Evolutionary conservation across 1,140 invertebrate species (phyloP).

Genomic region (Pseudomyrmex cubaensis): DNA sequence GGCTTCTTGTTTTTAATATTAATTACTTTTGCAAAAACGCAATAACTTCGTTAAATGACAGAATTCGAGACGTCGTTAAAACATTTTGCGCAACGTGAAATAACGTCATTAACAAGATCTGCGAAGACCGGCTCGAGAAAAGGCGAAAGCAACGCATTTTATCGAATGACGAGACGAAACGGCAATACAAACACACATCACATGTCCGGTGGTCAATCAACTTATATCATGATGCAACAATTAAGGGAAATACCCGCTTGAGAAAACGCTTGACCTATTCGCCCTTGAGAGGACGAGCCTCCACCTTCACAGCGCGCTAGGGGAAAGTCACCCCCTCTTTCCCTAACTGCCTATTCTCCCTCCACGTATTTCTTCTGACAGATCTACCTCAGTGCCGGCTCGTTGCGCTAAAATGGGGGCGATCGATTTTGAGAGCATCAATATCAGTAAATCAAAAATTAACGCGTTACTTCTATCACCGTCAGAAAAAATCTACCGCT

Average conservation of each 20-base stretch:
- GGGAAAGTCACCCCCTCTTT: slow-evolving; percentile 58
- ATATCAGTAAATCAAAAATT: neutral
- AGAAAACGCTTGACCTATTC: slow-evolving; percentile 76
- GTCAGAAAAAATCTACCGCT: too few relatives aligned
- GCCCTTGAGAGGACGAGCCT: slow-evolving; percentile 81
- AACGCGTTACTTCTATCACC: neutral
- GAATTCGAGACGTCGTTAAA: neutral
- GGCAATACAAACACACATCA: neutral
- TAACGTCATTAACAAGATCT: neutral
- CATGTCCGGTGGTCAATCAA: neutral
- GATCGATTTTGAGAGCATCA: neutral
- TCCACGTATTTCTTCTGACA: slow-evolving; percentile 8
- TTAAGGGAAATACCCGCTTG: slow-evolving; percentile 41
- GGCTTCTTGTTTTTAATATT: neutral
- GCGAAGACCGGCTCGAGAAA: neutral
- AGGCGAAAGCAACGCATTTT: neutral
- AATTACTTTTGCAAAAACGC: neutral
- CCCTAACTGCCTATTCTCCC: neutral
- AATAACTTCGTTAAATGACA: neutral
- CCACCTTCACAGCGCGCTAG: slow-evolving; percentile 51
- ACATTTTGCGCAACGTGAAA: neutral
- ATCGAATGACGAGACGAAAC: neutral
- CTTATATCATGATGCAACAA: slow-evolving; percentile 52
- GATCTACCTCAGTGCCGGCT: slow-evolving; percentile 31
- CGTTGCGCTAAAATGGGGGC: neutral